A percentile compares a stretch with the other conserved stretches of the same genome.
phyloP scores from a whole-genome alignment of 2,113 vertebrate genomes.

The Grantiella picta region DNA sequence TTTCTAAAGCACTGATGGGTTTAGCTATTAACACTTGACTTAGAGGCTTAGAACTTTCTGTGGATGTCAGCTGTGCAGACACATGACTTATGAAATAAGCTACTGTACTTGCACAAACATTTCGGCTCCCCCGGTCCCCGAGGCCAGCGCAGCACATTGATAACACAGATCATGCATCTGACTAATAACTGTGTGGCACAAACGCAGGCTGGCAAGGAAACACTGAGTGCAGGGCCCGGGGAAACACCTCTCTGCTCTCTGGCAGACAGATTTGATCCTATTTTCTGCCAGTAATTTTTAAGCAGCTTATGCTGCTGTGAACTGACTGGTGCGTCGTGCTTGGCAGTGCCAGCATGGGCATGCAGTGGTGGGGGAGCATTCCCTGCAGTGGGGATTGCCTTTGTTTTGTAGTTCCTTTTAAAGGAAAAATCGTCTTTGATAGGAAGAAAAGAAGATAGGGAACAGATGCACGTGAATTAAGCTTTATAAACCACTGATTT shows the following conservation, averaged over 20 bases:
- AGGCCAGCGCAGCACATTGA: not conserved
- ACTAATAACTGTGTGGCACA: constrained; percentile 11
- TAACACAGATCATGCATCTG: not conserved
- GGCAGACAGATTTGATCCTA: not conserved
- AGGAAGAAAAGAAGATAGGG: not conserved
- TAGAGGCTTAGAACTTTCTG: not conserved
- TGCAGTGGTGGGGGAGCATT: not conserved
- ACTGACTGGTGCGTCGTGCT: not conserved
- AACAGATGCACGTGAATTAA: not conserved
- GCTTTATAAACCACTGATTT: not conserved
- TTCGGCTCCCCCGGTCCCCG: not conserved
- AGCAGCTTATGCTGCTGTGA: not conserved
- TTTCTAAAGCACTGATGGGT: not conserved
- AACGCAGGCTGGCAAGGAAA: not conserved
- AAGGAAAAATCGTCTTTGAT: not conserved
- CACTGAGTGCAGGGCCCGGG: not conserved
- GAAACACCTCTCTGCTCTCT: constrained; percentile 9
- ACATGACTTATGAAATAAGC: constrained; percentile 13
- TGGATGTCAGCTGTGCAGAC: constrained; percentile 27
- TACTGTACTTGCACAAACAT: constrained; percentile 14
- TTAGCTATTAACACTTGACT: constrained; percentile 16
- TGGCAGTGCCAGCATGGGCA: not conserved
- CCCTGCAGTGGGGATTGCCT: not conserved
- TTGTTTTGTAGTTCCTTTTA: not conserved
- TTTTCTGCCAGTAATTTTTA: not conserved